Evolutionary conservation across 2,888 invertebrate species (phyloP).

Genomic region (Laothoe populi): DNA sequence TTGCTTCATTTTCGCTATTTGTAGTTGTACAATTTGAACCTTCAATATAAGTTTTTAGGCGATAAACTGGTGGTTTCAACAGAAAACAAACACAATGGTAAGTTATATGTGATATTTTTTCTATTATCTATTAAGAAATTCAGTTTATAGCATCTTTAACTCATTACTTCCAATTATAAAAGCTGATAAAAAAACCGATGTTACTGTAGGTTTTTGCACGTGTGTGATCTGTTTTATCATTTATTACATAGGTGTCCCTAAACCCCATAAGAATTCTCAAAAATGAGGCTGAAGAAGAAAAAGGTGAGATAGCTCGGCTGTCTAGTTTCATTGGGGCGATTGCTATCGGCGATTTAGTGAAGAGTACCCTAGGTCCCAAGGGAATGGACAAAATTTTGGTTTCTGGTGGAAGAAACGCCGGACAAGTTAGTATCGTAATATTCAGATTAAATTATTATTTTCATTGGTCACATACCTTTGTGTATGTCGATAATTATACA

Average conservation of each 20-base stretch:
- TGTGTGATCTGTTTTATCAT: constrained; percentile 51
- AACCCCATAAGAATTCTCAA: constrained; percentile 98
- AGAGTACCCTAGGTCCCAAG: constrained; percentile 99
- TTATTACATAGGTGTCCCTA: constrained; percentile 88
- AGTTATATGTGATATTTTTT: constrained; percentile 34
- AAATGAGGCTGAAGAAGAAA: constrained; percentile 98
- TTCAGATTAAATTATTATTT: not conserved
- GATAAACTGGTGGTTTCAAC: too few relatives aligned
- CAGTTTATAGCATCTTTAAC: not conserved
- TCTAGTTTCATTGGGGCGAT: constrained; percentile 99
- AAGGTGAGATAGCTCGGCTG: constrained; percentile 97
- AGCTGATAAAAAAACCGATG: constrained; percentile 51
- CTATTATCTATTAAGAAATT: not conserved
- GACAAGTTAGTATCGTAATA: constrained; percentile 72
- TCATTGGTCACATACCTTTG: not conserved
- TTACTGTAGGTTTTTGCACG: constrained; percentile 50
- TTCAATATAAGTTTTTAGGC: too few relatives aligned
- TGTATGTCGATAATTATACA: not conserved
- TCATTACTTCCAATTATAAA: not conserved
- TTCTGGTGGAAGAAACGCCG: constrained; percentile 91
- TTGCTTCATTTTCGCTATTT: too few relatives aligned
- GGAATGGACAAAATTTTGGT: constrained; percentile 98
- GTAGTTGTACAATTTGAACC: too few relatives aligned
- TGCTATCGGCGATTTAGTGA: constrained; percentile 99
- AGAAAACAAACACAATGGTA: constrained; percentile 45